Evolutionary conservation across 2,888 invertebrate species (phyloP).

Genomic region (Lycocerus yunnanus): DNA sequence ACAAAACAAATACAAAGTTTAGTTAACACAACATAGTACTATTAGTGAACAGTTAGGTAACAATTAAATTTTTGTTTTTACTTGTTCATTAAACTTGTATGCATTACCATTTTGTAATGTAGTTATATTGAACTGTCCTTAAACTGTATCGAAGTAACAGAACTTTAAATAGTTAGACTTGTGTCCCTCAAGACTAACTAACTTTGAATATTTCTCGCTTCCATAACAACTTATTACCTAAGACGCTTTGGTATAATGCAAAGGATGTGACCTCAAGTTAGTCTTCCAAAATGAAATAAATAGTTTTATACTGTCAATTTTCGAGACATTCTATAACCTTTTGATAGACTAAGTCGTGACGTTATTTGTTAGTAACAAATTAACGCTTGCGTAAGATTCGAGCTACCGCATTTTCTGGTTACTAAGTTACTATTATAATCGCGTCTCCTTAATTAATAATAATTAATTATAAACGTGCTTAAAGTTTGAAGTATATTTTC

Average conservation of each 20-base stretch:
- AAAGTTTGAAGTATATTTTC: constrained; percentile 3
- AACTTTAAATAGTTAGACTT: background rate
- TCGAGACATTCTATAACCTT: background rate
- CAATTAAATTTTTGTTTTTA: background rate
- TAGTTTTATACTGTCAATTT: no score
- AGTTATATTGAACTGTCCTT: background rate
- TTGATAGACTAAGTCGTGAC: background rate
- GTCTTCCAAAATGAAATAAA: background rate
- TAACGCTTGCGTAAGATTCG: background rate
- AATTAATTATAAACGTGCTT: background rate
- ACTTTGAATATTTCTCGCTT: background rate
- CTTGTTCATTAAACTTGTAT: background rate
- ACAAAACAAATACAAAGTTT: no score
- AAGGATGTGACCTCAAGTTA: background rate
- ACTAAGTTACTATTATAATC: background rate
- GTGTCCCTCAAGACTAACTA: background rate
- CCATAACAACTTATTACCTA: background rate
- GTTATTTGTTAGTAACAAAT: background rate
- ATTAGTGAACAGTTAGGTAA: background rate
- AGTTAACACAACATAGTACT: background rate
- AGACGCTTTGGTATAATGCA: background rate
- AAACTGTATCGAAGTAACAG: background rate
- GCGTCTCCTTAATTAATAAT: background rate
- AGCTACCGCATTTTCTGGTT: background rate
- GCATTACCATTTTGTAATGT: background rate